Percentiles rank a stretch among this genome's conserved stretches.
phyloP scores from a whole-genome alignment of 2,797 vertebrate genomes.

The Tadarida brasiliensis region DNA sequence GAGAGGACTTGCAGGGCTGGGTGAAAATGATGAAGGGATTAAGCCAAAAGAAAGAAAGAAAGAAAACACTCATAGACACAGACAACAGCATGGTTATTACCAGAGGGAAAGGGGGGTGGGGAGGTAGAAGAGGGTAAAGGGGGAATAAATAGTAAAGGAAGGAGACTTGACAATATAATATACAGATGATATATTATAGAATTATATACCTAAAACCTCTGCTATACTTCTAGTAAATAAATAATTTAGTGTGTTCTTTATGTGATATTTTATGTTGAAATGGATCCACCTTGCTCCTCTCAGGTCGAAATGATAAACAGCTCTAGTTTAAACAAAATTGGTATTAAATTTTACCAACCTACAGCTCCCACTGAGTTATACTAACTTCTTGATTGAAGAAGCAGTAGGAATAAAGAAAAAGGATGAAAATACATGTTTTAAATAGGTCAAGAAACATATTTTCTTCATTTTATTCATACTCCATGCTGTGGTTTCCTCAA shows the following conservation, averaged over 20 bases:
- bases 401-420: neutral
- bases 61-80: neutral
- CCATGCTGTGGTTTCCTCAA: conserved; percentile 19
- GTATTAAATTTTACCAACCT: neutral
- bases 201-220: neutral
- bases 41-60: neutral
- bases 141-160: neutral
- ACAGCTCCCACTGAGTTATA: neutral
- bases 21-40: neutral
- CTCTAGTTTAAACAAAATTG: neutral
- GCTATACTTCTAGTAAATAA: neutral
- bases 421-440: neutral
- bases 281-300: neutral
- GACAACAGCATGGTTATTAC: neutral
- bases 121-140: neutral
- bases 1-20: neutral
- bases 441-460: neutral
- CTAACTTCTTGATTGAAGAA: conserved; percentile 22
- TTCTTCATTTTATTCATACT: conserved; percentile 41
- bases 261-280: neutral
- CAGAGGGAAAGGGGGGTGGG: neutral
- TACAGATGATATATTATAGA: neutral
- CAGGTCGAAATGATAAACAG: neutral
- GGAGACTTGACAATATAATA: neutral
- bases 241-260: neutral